Evolutionary conservation across 2,888 invertebrate genomes (phyloP), one percentile per base, ranked within the genome.

Genomic region (Malthinus seriepunctatus): DNA sequence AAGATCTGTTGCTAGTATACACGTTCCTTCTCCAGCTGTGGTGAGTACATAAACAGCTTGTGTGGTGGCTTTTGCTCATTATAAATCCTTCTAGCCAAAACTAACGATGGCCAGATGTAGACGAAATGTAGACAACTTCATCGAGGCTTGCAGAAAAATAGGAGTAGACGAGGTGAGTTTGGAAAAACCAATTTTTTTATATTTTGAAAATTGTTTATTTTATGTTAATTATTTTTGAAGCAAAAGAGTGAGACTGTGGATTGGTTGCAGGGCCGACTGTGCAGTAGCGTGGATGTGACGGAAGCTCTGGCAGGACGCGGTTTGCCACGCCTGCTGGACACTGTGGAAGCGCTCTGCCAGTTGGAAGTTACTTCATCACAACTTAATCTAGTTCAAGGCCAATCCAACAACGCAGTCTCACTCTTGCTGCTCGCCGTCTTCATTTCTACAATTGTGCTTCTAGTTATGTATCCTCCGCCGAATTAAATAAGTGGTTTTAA

Each of bases 41-140:
- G 93, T 93, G 78, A 85, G 86, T 82, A 51, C 46, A 32, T 34
- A 51, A 15, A 38, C 6, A 8, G 6, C 11, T 7, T 50, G 12
- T 9, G 33, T 45, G 50, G 47, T 9, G 7, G 37, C 38, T 51
- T 42, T 15, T 15, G 44, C 34, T 32, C 51, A 8, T 15, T 8
- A 31, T 46, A 15, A 10, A 42, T 62, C 50, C 23, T 85, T 86
- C 37, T 80, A 96, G 95, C 95, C 95, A 34, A 95, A 95, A 79
- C 79, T 97, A 68, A 93, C 95, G n/a, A 91, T 94, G 88, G 94
- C 96, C 38, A 87, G 96, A 71, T 95, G 95, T 82, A 85, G 95
- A 71, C 85, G 93, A 73, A 97, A 97, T 78, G 95, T 97, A 31
- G 96, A 97, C 77, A 96, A 96, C 80, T 97, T 97, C 75, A 81